Evolutionary conservation across 2,797 vertebrate species (phyloP), one percentile per base, ranked within the genome.

Genomic region (Premnoplex brunnescens): DNA sequence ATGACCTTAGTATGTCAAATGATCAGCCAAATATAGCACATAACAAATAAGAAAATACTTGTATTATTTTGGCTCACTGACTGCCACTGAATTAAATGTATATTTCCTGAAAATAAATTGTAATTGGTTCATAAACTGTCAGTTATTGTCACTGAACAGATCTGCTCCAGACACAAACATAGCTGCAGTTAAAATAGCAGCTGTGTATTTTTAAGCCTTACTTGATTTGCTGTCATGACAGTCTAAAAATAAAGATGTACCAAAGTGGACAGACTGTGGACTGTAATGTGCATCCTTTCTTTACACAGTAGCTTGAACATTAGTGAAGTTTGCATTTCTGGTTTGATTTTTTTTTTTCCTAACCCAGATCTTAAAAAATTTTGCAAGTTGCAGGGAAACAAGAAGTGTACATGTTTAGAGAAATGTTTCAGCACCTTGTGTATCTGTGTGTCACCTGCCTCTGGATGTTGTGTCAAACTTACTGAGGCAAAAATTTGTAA

Each of bases 191-290:
- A 73, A 92, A 94, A 95, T 73, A 94, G 79, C 58, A 86, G 82
- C 69, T 91, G 51, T 73, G 2, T 95, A 94, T 96, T 95, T 97
- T 96, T 93, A 95, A 95, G 78, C 62, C 67, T 85, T 63, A 66
- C 66, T 86, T 94, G 88, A 88, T 90, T 90, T 92, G 79, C 85
- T 88, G 73, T 91, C 87, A 73, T 16, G 30, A 49, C 16, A 2
- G 30, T 73, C 89, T 96, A 93, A 92, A 97, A 96, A 93, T 96
- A 96, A 92, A 72, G 51, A 69, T 92, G 86, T 92, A 90, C 87
- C 44, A 2, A 84, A 88, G 58, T 88, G 85, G 85, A 93, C 82
- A 73, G 56, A 76, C 67, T 80, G 48, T 51, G 54, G 51, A 55
- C 79, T 85, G 8, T 46, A 68, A 83, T 89, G 68, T 71, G 19